Percentiles rank a stretch among this genome's conserved stretches.
Conservation (phyloP, 2,797 vertebrate species). For the Hapalemur alaotrensis region DNA sequence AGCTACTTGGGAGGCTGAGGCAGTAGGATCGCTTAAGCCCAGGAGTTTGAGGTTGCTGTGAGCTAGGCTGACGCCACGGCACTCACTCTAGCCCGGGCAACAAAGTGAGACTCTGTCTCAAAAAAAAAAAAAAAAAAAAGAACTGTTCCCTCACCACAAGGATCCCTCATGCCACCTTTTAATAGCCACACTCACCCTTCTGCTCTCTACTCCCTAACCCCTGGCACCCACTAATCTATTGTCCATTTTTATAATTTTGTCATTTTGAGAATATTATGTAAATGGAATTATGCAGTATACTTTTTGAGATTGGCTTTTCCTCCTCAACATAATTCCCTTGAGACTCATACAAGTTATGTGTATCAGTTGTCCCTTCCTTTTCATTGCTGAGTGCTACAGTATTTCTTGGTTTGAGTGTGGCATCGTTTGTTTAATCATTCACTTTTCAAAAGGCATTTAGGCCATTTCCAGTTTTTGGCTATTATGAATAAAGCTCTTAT, state of each 20-base stretch:
- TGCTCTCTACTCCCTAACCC: background rate
- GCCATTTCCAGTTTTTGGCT: background rate
- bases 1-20: too few relatives aligned
- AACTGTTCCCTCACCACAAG: background rate
- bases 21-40: too few relatives aligned
- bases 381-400: background rate
- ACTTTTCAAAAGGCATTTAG: background rate
- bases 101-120: too few relatives aligned
- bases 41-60: too few relatives aligned
- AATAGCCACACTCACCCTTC: background rate
- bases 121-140: too few relatives aligned
- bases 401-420: background rate
- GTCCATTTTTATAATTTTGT: background rate
- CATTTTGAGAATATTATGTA: background rate
- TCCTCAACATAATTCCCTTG: background rate
- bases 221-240: too few relatives aligned
- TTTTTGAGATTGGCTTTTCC: background rate
- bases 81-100: too few relatives aligned
- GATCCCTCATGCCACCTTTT: background rate
- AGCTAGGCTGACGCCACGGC: too few relatives aligned
- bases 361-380: background rate
- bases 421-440: background rate
- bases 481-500: background rate
- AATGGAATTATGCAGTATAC: background rate
- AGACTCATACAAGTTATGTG: background rate